phyloP scores from a whole-genome alignment of 2,888 invertebrate genomes.

The Ramazzottius varieornatus region DNA sequence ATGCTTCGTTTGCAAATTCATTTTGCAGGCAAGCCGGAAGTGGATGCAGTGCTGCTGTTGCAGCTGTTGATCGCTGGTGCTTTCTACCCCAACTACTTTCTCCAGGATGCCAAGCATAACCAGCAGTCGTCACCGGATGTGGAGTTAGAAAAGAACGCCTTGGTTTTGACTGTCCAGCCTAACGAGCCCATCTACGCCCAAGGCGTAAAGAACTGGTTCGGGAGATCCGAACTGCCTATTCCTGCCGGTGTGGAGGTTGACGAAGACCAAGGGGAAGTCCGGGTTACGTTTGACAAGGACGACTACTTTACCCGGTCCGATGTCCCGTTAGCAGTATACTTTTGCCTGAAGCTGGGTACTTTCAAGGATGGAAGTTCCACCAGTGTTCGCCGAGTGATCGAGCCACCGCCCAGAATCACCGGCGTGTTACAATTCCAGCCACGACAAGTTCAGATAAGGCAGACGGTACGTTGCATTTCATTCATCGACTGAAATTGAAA shows the following conservation, averaged over 20 bases:
- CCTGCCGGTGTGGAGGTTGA: background rate
- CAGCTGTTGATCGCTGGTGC: constrained; percentile 55
- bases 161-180: too few species aligned
- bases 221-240: too few species aligned
- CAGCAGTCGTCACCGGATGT: constrained; percentile 15
- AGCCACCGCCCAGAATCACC: too few species aligned
- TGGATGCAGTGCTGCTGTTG: too few species aligned
- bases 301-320: background rate
- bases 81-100: constrained; percentile 74
- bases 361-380: too few species aligned
- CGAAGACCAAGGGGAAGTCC: background rate
- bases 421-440: background rate
- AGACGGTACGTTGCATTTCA: background rate
- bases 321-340: background rate
- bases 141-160: background rate
- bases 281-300: background rate
- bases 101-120: constrained; percentile 30
- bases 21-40: too few species aligned
- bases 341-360: background rate
- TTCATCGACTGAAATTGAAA: background rate
- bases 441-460: too few species aligned
- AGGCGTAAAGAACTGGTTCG: too few species aligned
- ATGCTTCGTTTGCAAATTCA: too few species aligned
- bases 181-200: too few species aligned
- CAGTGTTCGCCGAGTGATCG: background rate